These are phyloP conservation scores for Contarinia nasturtii DNA, from an alignment of 1,140 invertebrate genomes.

Conservation along the genomic window DNA sequence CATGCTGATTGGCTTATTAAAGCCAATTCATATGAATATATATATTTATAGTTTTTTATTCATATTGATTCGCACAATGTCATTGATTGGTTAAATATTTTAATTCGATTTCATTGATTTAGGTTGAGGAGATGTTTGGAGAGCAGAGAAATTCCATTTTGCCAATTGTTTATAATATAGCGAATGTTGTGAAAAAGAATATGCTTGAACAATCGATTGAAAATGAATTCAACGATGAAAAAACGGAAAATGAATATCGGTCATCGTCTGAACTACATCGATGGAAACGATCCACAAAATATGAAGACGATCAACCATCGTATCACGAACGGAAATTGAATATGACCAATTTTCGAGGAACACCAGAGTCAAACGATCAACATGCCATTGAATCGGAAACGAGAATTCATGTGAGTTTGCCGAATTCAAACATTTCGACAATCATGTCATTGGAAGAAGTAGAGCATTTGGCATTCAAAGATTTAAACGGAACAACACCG, in stretches of 20 bases:
- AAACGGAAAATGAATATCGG: background rate
- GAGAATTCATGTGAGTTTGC: background rate
- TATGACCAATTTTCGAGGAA: constrained; percentile 1
- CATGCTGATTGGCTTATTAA: no score
- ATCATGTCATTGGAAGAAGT: constrained; percentile 8
- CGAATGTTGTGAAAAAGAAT: constrained; percentile 30
- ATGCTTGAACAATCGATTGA: background rate
- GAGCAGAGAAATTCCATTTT: constrained; percentile 35
- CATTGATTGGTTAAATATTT: no score
- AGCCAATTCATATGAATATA: no score
- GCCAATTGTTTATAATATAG: constrained; percentile 41
- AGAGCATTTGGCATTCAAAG: constrained; percentile 17
- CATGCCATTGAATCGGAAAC: background rate
- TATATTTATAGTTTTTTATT: no score
- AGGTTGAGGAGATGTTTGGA: constrained; percentile 35
- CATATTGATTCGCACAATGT: no score
- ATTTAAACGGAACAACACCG: constrained; percentile 16
- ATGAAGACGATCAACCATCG: background rate
- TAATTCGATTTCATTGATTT: constrained; percentile 7
- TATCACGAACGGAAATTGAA: constrained; percentile 1
- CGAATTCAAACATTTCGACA: background rate
- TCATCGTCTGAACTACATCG: background rate
- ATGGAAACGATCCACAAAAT: background rate
- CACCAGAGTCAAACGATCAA: background rate
- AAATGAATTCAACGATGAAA: background rate